A percentile compares a stretch with the other conserved stretches of the same genome.
These are phyloP conservation scores for Denticeps clupeoides DNA, from an alignment of 2,797 vertebrate genomes.

Conservation along the genomic window DNA sequence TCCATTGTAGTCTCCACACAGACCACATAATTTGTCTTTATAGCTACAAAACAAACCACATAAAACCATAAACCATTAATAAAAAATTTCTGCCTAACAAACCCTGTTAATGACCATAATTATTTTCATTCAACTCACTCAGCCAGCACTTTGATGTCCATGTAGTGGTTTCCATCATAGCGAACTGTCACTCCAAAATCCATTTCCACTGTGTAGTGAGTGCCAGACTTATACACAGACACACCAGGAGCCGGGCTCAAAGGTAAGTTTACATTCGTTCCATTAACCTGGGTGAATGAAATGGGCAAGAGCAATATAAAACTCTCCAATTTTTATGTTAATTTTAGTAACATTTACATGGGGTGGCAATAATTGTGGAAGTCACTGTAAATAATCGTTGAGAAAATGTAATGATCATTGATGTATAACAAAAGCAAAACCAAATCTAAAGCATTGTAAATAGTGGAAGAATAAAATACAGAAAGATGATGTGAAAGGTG, in stretches of 20 bases:
- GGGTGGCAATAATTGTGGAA: too few species aligned
- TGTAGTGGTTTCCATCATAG: conserved; percentile 60
- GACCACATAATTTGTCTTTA: conserved; percentile 47
- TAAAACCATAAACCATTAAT: neutral
- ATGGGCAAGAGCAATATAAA: too few species aligned
- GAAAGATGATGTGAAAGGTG: too few species aligned
- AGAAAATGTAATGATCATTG: too few species aligned
- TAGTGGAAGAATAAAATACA: too few species aligned
- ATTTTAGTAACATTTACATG: too few species aligned
- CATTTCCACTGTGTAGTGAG: conserved; percentile 51
- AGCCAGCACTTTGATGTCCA: conserved; percentile 61
- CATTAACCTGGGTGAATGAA: conserved; percentile 42
- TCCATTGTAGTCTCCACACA: conserved; percentile 58
- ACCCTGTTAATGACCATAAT: neutral
- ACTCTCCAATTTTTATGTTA: too few species aligned
- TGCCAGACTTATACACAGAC: conserved; percentile 54
- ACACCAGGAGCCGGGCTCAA: conserved; percentile 38
- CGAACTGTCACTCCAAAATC: conserved; percentile 60
- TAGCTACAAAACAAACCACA: conserved; percentile 38
- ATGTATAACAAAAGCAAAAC: too few species aligned
- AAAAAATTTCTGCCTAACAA: neutral
- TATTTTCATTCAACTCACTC: conserved; percentile 46
- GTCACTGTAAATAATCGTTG: too few species aligned
- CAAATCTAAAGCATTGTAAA: too few species aligned
- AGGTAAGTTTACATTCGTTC: conserved; percentile 54